Conservation (phyloP, 1,140 invertebrate genomes). For the Aphaenogaster floridana region DNA sequence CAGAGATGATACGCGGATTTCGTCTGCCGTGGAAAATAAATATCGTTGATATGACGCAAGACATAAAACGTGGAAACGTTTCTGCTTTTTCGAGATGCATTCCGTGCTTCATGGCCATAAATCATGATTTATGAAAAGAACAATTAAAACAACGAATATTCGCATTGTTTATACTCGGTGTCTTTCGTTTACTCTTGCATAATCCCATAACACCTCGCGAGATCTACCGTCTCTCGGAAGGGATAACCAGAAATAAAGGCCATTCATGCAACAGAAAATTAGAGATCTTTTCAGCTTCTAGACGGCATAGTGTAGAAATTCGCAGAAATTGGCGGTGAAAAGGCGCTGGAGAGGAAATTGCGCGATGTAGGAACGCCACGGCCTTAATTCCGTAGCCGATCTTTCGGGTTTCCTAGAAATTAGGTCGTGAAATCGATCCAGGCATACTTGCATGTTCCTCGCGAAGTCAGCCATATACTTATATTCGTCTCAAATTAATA, state of each 20-base stretch:
- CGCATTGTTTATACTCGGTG: constrained; percentile 34
- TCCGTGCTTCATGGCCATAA: constrained; percentile 25
- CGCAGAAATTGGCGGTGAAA: constrained; percentile 17
- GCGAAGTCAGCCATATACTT: neutral
- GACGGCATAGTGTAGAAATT: neutral
- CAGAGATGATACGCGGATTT: constrained; percentile 40
- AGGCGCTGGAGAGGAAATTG: constrained; percentile 32
- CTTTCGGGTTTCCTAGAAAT: constrained; percentile 30
- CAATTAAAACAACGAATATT: constrained; percentile 53
- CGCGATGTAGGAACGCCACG: constrained; percentile 29
- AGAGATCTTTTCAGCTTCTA: constrained; percentile 11
- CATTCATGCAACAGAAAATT: constrained; percentile 30
- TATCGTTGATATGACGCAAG: constrained; percentile 33
- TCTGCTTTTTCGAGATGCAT: constrained; percentile 39
- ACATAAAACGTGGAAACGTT: constrained; percentile 26
- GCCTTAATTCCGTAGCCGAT: constrained; percentile 29
- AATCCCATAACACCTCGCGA: constrained; percentile 42
- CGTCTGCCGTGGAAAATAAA: constrained; percentile 43
- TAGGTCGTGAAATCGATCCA: constrained; percentile 33
- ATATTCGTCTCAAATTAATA: neutral
- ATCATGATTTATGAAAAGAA: constrained; percentile 43
- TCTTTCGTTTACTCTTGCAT: constrained; percentile 49
- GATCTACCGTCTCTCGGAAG: constrained; percentile 5
- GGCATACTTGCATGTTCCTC: neutral
- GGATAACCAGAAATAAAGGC: constrained; percentile 38